phyloP scores from a whole-genome alignment of 2,797 vertebrate genomes.

The Ceryle rudis region DNA sequence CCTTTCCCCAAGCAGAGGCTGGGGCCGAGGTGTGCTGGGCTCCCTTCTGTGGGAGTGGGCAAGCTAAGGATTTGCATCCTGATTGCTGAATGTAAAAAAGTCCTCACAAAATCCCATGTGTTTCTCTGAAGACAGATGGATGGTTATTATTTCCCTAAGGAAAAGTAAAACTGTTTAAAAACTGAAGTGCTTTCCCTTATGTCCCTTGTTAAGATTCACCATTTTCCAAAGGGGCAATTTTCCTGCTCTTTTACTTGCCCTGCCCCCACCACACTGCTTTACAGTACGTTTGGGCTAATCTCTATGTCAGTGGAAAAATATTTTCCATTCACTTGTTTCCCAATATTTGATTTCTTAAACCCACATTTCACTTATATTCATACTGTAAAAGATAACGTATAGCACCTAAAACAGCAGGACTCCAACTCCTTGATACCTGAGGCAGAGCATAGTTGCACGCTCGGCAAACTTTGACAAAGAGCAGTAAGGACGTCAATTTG shows the following conservation, averaged over 20 bases:
- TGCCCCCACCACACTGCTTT: fast-evolving
- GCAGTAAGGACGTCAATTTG: not conserved
- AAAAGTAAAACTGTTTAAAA: not conserved
- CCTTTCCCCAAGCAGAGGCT: not conserved
- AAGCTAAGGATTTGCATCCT: not conserved
- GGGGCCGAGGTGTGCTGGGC: fast-evolving
- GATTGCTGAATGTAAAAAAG: not conserved
- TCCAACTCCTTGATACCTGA: not conserved
- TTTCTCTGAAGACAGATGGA: not conserved
- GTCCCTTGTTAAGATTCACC: not conserved
- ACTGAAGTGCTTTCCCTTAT: not conserved
- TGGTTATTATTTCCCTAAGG: not conserved
- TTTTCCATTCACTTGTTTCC: not conserved
- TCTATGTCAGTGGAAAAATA: not conserved
- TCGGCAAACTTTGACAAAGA: not conserved
- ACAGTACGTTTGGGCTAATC: not conserved
- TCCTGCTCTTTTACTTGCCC: not conserved
- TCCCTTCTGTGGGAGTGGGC: not conserved
- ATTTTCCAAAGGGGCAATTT: not conserved
- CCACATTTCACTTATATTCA: not conserved
- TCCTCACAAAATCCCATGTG: fast-evolving
- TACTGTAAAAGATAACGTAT: fast-evolving
- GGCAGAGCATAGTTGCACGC: fast-evolving
- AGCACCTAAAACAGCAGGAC: not conserved
- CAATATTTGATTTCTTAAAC: not conserved